Evolutionary conservation across 53 echinoderm and acorn worm species (phyloP).

Genomic region (Stichopus horrens): DNA sequence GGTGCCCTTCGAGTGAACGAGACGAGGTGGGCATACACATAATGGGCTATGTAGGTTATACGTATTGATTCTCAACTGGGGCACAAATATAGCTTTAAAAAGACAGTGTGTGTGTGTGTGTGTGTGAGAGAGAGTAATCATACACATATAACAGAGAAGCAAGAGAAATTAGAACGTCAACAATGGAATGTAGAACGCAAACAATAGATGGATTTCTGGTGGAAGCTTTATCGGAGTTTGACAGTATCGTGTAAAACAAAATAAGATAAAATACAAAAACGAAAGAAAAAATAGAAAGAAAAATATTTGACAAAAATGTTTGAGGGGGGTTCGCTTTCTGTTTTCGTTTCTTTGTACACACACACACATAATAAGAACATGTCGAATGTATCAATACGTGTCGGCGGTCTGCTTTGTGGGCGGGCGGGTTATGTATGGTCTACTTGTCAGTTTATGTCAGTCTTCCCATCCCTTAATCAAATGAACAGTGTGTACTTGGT

Average conservation of each 20-base stretch:
- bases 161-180: conserved; percentile 2
- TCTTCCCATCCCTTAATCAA: neutral
- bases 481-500: neutral
- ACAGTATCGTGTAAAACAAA: conserved; percentile 6
- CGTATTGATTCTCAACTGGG: conserved; percentile 34
- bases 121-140: too few relatives aligned
- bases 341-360: neutral
- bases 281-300: neutral
- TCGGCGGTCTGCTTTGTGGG: conserved; percentile 24
- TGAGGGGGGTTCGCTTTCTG: too few relatives aligned
- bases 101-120: neutral
- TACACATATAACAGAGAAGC: too few relatives aligned
- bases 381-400: conserved; percentile 23
- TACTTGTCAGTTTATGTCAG: neutral
- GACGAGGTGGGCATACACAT: neutral
- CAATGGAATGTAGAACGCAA: conserved; percentile 34
- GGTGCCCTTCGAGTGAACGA: conserved; percentile 18
- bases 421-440: neutral
- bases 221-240: conserved; percentile 16
- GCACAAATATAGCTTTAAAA: conserved; percentile 26
- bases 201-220: conserved; percentile 19
- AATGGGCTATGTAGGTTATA: conserved; percentile 42
- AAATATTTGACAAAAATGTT: conserved; percentile 14
- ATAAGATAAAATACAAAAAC: too few relatives aligned
- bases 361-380: neutral